Base-by-base conservation (phyloP, 2,797 vertebrate species). In the Siniperca scherzeri region DNA sequence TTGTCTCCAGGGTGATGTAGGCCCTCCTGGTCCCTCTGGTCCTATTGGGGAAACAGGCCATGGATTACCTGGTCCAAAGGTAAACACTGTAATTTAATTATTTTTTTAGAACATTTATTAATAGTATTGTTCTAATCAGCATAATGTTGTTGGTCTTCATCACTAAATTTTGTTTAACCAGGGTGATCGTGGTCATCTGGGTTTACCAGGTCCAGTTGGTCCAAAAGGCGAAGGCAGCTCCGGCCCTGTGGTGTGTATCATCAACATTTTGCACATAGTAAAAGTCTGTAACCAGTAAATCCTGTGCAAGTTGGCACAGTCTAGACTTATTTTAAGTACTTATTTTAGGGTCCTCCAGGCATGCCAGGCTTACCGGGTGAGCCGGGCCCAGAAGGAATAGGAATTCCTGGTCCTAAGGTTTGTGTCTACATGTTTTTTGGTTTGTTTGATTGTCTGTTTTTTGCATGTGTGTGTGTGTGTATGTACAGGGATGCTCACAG, bases 31-130 rank as follows among this genome's bases (percentile, higher is more conserved):
- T 81, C 95, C 95, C 25, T 40, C 94, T 83, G 98, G 98, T 66
- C 96, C 94, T 64, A 22, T 96, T 81, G 98, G 98, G 78, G 97
- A 98, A 95, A 96, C 97, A 83, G 97, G 97, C 53, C 91, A 96
- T 73, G 98, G 98, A 75, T 94, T 98, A 89, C 97, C 97, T 84
- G 98, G 98, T 74, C 96, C 97, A 90, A 98, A 98, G 96, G 98
- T 98, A 93, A 82, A 83, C 21, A 30, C n/a, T 52, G 36, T 9
- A 5, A 55, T 44, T 44, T 40, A 62, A 70, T 62, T 62, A 1
- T 5, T 10, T 10, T 75, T 75, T 73, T 22, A 22, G 12, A 48
- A 21, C 11, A 66, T 61, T 36, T 72, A 5, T 65, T 14, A 27
- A 57, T 9, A 13, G 33, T 69, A 48, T 44, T 83, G 9, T n/a